Percentiles rank a stretch among this genome's conserved stretches.
Conservation (phyloP, 1,140 invertebrate species). For the Lordiphosa collinella region DNA sequence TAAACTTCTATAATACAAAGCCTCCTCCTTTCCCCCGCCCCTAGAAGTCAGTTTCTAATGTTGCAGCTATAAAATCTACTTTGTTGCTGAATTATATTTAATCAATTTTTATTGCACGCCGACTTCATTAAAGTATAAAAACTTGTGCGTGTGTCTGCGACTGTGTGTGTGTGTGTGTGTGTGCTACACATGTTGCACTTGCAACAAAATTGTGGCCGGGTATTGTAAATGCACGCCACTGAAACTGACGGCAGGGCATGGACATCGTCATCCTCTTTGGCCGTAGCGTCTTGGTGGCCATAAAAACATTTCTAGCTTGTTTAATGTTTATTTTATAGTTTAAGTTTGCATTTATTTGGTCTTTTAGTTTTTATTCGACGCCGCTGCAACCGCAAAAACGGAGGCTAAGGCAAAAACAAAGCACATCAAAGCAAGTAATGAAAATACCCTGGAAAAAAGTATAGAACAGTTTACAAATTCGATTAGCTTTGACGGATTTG, state of each 20-base stretch:
- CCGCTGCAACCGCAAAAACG: constrained; percentile 36
- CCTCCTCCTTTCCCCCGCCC: constrained; percentile 1
- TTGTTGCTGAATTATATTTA: constrained; percentile 77
- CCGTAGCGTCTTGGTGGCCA: constrained; percentile 58
- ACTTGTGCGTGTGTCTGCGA: constrained; percentile 16
- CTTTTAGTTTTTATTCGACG: constrained; percentile 73
- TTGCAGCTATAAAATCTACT: constrained; percentile 70
- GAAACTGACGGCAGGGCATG: constrained; percentile 9
- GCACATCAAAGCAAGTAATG: constrained; percentile 1
- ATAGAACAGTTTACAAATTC: too few species aligned
- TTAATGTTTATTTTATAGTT: constrained; percentile 79
- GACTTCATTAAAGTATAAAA: constrained; percentile 77
- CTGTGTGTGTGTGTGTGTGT: constrained; percentile 11
- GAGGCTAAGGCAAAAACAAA: constrained; percentile 14
- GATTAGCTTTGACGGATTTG: too few species aligned
- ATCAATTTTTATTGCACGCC: constrained; percentile 76
- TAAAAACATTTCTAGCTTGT: constrained; percentile 78
- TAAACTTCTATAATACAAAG: constrained; percentile 63
- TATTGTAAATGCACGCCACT: constrained; percentile 47
- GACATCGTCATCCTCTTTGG: constrained; percentile 7
- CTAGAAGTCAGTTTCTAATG: constrained; percentile 35
- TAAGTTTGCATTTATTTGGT: constrained; percentile 78
- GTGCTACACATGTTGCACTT: constrained; percentile 55
- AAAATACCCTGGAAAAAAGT: too few species aligned
- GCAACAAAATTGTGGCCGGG: constrained; percentile 60